Percentiles rank a stretch among this genome's conserved stretches.
Evolutionary conservation across 1,140 invertebrate species (phyloP).

Genomic region (Macrobrachium rosenbergii): DNA sequence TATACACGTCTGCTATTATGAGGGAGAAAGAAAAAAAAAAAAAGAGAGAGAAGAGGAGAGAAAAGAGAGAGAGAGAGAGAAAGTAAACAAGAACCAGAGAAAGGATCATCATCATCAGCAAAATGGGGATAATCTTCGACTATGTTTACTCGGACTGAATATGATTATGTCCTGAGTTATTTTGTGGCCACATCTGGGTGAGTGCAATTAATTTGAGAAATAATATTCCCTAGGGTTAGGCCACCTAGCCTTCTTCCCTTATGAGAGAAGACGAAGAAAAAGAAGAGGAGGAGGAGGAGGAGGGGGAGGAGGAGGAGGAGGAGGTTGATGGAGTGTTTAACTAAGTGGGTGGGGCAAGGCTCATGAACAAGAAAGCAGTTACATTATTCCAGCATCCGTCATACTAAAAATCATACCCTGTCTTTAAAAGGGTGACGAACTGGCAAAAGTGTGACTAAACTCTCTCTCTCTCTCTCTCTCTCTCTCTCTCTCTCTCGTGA

Average conservation of each 20-base stretch:
- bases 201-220: too few species aligned
- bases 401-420: not conserved
- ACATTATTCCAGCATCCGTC: not conserved
- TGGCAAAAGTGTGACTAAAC: not conserved
- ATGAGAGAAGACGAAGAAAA: not conserved
- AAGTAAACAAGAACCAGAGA: not conserved
- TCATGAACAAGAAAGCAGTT: not conserved
- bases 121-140: not conserved
- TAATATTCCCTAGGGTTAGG: not conserved
- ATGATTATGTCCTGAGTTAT: not conserved
- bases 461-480: too few species aligned
- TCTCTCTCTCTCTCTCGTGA: too few species aligned
- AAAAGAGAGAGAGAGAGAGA: not conserved
- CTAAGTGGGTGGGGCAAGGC: not conserved
- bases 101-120: not conserved
- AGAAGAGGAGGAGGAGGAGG: not conserved
- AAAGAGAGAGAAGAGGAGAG: constrained; percentile 2
- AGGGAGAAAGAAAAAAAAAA: not conserved
- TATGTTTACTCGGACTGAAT: not conserved
- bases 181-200: not conserved
- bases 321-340: not conserved
- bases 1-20: too few species aligned
- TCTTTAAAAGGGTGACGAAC: constrained; percentile 21
- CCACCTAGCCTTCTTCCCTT: not conserved
- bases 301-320: not conserved